Conservation (phyloP, 2,888 invertebrate genomes). For the Taenaris catops region DNA sequence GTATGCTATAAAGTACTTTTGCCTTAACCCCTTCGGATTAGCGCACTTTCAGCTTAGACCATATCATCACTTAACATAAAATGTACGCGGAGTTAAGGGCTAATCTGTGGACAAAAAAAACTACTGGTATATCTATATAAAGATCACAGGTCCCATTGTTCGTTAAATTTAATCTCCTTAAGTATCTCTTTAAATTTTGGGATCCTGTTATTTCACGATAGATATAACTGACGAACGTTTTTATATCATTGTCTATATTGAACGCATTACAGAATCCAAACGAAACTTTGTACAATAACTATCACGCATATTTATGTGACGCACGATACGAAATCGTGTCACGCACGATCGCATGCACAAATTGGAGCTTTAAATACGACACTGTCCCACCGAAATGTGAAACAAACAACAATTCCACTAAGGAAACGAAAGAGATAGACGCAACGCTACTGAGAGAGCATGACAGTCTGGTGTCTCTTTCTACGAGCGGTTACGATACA, state of each 20-base stretch:
- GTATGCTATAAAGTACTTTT: too few relatives aligned
- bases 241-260: too few relatives aligned
- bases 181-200: not conserved
- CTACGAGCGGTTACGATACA: constrained; percentile 68
- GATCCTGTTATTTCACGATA: too few relatives aligned
- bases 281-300: constrained; percentile 88
- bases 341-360: constrained; percentile 85
- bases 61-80: too few relatives aligned
- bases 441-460: constrained; percentile 42
- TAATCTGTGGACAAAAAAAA: too few relatives aligned
- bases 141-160: too few relatives aligned
- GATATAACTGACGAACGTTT: too few relatives aligned
- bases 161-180: too few relatives aligned
- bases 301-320: constrained; percentile 92
- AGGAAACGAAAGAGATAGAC: constrained; percentile 52
- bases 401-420: constrained; percentile 55
- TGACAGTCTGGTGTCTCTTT: constrained; percentile 63
- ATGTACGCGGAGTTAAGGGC: too few relatives aligned
- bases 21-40: too few relatives aligned
- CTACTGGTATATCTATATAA: too few relatives aligned
- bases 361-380: constrained; percentile 91
- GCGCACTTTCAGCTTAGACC: too few relatives aligned
- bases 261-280: constrained; percentile 71
- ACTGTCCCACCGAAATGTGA: constrained; percentile 66
- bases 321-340: constrained; percentile 88